Evolutionary conservation across 2,888 invertebrate genomes (phyloP).

Genomic region (Crossocerus cetratus): DNA sequence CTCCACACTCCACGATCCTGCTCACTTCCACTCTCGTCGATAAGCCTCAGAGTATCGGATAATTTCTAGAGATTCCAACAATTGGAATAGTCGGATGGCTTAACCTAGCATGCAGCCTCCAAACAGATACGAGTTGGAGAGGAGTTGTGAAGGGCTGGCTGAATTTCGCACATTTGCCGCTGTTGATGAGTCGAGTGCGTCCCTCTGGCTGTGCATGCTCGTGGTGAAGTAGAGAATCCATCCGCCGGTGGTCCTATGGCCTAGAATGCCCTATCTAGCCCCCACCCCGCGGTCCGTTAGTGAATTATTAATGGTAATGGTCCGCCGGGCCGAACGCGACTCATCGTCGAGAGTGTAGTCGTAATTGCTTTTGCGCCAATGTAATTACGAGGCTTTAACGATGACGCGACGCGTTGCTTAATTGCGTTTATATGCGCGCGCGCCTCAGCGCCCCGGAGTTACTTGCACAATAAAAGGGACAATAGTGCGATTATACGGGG

Average conservation of each 20-base stretch:
- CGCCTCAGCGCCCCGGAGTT: slow-evolving; percentile 8
- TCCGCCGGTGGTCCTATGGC: slow-evolving; percentile 10
- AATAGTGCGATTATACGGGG: slow-evolving; percentile 8
- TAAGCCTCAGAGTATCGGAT: too few species aligned
- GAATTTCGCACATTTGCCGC: too few species aligned
- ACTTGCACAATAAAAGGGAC: slow-evolving; percentile 42
- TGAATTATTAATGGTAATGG: slow-evolving; percentile 45
- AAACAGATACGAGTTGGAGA: too few species aligned
- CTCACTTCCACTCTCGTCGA: too few species aligned
- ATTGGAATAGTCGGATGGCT: too few species aligned
- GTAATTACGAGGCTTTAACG: slow-evolving; percentile 49
- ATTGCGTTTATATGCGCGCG: slow-evolving; percentile 51
- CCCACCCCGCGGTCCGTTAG: too few species aligned
- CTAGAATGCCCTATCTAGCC: slow-evolving; percentile 30
- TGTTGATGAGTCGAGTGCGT: too few species aligned
- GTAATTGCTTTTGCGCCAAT: slow-evolving; percentile 49
- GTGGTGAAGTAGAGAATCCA: not conserved
- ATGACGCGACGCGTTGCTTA: slow-evolving; percentile 47
- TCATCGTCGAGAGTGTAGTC: slow-evolving; percentile 38
- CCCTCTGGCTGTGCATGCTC: not conserved
- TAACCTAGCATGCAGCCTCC: too few species aligned
- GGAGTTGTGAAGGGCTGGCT: too few species aligned
- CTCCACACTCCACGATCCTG: too few species aligned
- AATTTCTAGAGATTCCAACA: too few species aligned
- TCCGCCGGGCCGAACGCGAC: slow-evolving; percentile 23